Evolutionary conservation across 2,113 vertebrate genomes (phyloP), one percentile per base, ranked within the genome.

Genomic region (Condylura cristata): DNA sequence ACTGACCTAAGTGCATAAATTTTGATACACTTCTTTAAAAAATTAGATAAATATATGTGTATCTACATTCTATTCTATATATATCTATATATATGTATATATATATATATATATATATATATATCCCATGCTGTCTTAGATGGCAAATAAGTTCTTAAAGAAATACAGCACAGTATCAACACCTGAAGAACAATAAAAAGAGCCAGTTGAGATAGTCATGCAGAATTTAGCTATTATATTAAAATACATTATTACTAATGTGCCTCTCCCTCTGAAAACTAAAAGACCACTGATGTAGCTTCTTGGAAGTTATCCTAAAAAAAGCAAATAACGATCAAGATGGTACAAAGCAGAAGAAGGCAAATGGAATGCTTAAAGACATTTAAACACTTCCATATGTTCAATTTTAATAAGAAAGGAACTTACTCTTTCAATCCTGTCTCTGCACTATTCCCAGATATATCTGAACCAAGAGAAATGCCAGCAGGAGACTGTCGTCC

Each of bases 401-500:
- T 78, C 80, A 58, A 72, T 30, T 93, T 95, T 53, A 89, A 65
- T 34, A 84, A 87, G 58, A 93, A 96, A 95, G 68, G 26, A 75
- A 98, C 99, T 94, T 98, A 99, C 99, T 99, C 99, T 98, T 98
- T 99, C 88, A 98, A 98, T 3, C 98, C 98, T 0, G 95, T 97
- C 70, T 99, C 99, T 14, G 98, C 96, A 95, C 99, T 99, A 44
- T 99, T 99, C 4, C 98, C 99, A 76, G 99, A 99, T 3, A 98
- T 84, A 87, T 99, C 99, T 8, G 99, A 99, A 97, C 99, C 99
- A 79, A 99, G 95, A 81, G 99, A 99, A 84, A 99, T 93, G 80
- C 98, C 98, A 39, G 99, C 99, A 66, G 99, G 99, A 80, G 99
- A 99, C 95, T 99, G 99, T 53, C 99, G 98, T 97, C 99, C 99